phyloP scores from a whole-genome alignment of 1,140 invertebrate genomes.

The Drosophila subpulchrella region DNA sequence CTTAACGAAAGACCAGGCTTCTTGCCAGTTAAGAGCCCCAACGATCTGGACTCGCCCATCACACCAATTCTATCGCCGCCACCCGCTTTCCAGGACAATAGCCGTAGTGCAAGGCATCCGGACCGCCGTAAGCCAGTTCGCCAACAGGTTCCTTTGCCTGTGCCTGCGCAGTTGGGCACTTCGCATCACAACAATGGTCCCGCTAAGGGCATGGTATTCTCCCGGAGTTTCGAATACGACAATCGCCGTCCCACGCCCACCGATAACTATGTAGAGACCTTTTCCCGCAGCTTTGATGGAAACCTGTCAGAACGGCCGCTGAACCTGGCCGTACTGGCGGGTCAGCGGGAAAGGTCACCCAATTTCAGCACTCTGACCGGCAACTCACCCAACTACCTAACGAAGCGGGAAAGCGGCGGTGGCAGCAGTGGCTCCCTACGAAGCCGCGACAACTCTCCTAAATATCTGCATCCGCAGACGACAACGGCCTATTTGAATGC shows the following conservation, averaged over 20 bases:
- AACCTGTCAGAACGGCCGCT: constrained; percentile 71
- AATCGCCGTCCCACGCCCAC: constrained; percentile 66
- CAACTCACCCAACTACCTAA: constrained; percentile 80
- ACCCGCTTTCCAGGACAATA: constrained; percentile 85
- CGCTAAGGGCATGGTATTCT: constrained; percentile 83
- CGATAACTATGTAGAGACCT: constrained; percentile 77
- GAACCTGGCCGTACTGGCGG: constrained; percentile 35
- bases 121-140: constrained; percentile 60
- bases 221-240: constrained; percentile 84
- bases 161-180: constrained; percentile 10
- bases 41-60: constrained; percentile 79
- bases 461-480: constrained; percentile 65
- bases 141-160: constrained; percentile 33
- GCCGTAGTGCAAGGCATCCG: constrained; percentile 36
- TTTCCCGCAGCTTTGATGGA: constrained; percentile 83
- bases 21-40: constrained; percentile 71
- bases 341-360: constrained; percentile 66
- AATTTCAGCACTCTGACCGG: constrained; percentile 82
- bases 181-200: constrained; percentile 15
- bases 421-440: constrained; percentile 65
- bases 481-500: constrained; percentile 79
- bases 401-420: constrained; percentile 71
- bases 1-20: constrained; percentile 82
- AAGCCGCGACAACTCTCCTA: constrained; percentile 79
- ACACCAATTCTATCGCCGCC: constrained; percentile 86